Base-by-base conservation (phyloP, 2,888 invertebrate genomes). In the Corbicula japonica region DNA sequence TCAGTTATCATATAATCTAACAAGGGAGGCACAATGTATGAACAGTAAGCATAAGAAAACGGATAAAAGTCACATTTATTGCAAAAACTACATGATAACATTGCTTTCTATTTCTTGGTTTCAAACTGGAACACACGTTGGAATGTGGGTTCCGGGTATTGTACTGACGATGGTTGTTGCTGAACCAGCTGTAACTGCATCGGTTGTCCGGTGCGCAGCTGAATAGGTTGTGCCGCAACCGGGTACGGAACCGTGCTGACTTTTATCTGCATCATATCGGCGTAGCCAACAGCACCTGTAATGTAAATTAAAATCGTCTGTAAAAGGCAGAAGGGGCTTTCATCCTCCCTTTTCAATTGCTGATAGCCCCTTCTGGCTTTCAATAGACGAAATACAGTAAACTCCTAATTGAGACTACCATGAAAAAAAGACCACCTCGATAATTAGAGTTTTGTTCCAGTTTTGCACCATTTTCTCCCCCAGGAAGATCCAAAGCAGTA, bases 261-360 rank as follows among this genome's bases (percentile, higher is more conserved):
- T 21, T 77, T 71, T 3, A 83, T 41, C 68, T 83, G 83, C 83
- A 80, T 80, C 83, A 83, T 80, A 60, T 83, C 80, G 2, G 83
- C 83, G 38, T 74, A 48, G 18, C 83, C 83, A 10, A 74, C 76
- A 12, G 44, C 54, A 21, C 52, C 76, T 80, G 69, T 15, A 76
- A 71, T 41, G 41, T 21, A 34, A 23, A 50, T 2, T 4, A 21
- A 50, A n/a, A 21, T 50, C 2, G 21, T 23, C 50, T 18, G 41
- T 38, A 12, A 38, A 12, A 38, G n/a, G n/a, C n/a, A n/a, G n/a
- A n/a, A n/a, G n/a, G n/a, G n/a, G n/a, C n/a, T n/a, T n/a, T n/a
- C n/a, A n/a, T n/a, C n/a, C n/a, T n/a, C 41, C 41, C 10, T 38
- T 38, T 8, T 38, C 18, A 38, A 38, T 38, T 38, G 41, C 41